These are phyloP conservation scores for Bettongia penicillata DNA, from an alignment of 2,113 vertebrate genomes.

Conservation along the genomic window DNA sequence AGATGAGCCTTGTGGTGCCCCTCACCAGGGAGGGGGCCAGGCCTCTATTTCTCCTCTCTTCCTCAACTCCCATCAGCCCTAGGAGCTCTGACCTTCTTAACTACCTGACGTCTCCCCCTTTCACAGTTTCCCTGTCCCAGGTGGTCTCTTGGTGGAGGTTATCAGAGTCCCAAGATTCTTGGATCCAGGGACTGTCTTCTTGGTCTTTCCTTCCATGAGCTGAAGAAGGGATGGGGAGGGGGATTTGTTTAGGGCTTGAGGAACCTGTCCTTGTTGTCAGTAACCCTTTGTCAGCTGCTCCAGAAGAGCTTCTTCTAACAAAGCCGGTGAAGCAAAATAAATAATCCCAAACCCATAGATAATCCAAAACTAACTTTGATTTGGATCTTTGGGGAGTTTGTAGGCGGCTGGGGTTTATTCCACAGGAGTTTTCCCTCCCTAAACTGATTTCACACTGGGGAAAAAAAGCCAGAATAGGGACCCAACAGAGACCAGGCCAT, in stretches of 20 bases:
- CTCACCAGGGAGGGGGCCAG: background rate
- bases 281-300: background rate
- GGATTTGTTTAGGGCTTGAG: background rate
- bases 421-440: background rate
- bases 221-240: background rate
- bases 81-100: background rate
- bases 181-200: background rate
- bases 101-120: background rate
- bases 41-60: background rate
- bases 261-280: background rate
- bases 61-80: background rate
- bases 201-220: background rate
- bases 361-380: background rate
- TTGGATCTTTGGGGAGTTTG: background rate
- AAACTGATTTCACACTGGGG: background rate
- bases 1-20: background rate
- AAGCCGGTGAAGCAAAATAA: background rate
- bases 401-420: background rate
- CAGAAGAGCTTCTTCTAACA: background rate
- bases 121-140: background rate
- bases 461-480: background rate
- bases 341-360: background rate
- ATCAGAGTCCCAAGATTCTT: background rate
- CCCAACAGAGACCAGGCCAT: background rate
- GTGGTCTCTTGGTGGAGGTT: background rate